Conservation (phyloP, 2,113 vertebrate species). For the Oryzias woworae region DNA sequence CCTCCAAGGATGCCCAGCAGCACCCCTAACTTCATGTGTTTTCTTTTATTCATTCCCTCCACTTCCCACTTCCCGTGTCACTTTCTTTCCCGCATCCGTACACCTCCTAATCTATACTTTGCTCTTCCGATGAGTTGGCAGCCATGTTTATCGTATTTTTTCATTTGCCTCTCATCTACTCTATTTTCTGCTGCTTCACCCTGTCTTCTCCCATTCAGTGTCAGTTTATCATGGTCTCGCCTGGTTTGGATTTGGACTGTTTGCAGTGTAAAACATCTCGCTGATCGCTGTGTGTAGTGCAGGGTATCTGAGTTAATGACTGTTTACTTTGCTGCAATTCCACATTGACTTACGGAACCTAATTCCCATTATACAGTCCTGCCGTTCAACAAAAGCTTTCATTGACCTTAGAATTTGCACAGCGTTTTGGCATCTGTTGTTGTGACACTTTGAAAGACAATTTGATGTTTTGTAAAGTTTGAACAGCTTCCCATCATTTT, state of each 20-base stretch:
- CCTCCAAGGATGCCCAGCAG: constrained; percentile 68
- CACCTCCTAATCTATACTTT: constrained; percentile 47
- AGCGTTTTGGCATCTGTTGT: too few species aligned
- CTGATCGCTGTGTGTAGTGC: constrained; percentile 21
- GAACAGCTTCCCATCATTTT: background rate
- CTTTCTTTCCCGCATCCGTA: constrained; percentile 41
- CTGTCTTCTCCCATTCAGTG: background rate
- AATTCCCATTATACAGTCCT: background rate
- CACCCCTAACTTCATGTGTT: constrained; percentile 65
- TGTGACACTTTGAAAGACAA: too few species aligned
- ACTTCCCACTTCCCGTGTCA: constrained; percentile 11
- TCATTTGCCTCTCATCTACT: constrained; percentile 46
- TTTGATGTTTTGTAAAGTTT: background rate
- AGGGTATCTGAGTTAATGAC: constrained; percentile 42
- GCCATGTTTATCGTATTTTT: constrained; percentile 53
- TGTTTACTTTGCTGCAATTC: constrained; percentile 38
- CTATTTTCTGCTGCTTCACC: constrained; percentile 11
- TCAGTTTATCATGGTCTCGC: constrained; percentile 24
- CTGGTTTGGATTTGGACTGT: constrained; percentile 38
- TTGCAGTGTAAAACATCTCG: constrained; percentile 31
- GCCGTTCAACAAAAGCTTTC: background rate
- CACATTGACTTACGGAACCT: constrained; percentile 10
- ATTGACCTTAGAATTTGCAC: background rate
- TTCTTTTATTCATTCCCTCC: constrained; percentile 56
- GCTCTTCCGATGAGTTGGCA: constrained; percentile 46